Evolutionary conservation across 1,140 invertebrate genomes (phyloP), one percentile per base, ranked within the genome.

Genomic region (Chrysomallon squamiferum): DNA sequence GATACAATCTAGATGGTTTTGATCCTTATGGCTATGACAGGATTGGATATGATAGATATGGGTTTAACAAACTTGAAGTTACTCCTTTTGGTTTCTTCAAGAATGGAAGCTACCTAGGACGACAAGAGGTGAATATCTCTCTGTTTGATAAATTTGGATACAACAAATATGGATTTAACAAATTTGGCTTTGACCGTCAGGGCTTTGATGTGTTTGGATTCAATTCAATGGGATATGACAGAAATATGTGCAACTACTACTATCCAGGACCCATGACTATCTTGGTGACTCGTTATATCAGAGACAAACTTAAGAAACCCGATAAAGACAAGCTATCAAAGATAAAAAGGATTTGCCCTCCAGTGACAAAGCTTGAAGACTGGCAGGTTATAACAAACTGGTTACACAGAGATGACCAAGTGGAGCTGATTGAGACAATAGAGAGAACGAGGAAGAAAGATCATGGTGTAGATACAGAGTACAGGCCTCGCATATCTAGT

Each of bases 191-290:
- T 64, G 69, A 81, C 59, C 49, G 75, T 29, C 59, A 79, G 50
- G 79, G 79, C 11, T 78, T 68, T 72, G 79, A 81, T 62, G 64
- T 76, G 1, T 81, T 78, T 75, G 79, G 79, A 20, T 81, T 78
- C 65, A 68, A 77, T 62, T 66, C 59, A 3, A 65, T 63, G 18
- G 79, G 79, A 4, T 75, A 73, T 62, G 74, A 81, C 50, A 41
- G 60, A 20, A 52, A 64, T 9, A 62, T 59, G 5, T 81, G 79
- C 57, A 79, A 79, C 43, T 72, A 74, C 33, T 81, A 75, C 45
- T 75, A 65, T 62, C 52, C 74, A 2, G 79, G 79, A 11, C 79
- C 79, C 20, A 59, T 76, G 35, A 71, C 75, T 54, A 66, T 81
- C 35, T 47, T 78, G n/a, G 72, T 77, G 6, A 77, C 75, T 58